A percentile compares a stretch with the other conserved stretches of the same genome.
phyloP scores from a whole-genome alignment of 2,797 vertebrate species.

The Sphenopsis melanotis region DNA sequence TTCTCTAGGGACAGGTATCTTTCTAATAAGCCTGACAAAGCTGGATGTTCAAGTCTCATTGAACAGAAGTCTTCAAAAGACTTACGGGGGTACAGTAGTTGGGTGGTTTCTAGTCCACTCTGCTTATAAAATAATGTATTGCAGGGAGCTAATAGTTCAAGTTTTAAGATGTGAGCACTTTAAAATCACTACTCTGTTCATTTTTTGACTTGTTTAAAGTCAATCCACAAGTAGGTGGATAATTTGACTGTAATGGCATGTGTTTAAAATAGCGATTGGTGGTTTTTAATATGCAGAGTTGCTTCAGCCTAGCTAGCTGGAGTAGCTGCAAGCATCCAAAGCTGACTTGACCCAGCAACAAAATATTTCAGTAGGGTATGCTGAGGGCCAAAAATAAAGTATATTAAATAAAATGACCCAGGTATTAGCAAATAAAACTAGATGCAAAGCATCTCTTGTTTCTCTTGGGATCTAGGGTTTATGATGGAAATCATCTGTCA shows the following conservation, averaged over 20 bases:
- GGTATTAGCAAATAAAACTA: constrained; percentile 7
- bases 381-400: not conserved
- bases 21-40: not conserved
- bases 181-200: constrained; percentile 14
- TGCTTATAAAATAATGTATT: not conserved
- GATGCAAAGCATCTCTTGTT: not conserved
- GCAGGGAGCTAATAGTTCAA: not conserved
- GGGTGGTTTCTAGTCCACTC: not conserved
- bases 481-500: constrained; percentile 17
- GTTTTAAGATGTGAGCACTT: constrained; percentile 19
- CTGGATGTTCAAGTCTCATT: not conserved
- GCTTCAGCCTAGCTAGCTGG: not conserved
- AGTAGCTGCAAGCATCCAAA: constrained; percentile 1
- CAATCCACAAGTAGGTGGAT: constrained; percentile 48
- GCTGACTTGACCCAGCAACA: constrained; percentile 16
- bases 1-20: not conserved
- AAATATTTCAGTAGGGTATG: not conserved
- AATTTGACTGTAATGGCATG: constrained; percentile 55
- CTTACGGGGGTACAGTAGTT: fast-evolving
- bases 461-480: not conserved
- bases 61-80: not conserved
- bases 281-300: constrained; percentile 25
- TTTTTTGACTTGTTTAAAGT: constrained; percentile 39
- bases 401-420: not conserved
- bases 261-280: constrained; percentile 50